phyloP scores from a whole-genome alignment of 2,797 vertebrate species.

The Monodelphis domestica region DNA sequence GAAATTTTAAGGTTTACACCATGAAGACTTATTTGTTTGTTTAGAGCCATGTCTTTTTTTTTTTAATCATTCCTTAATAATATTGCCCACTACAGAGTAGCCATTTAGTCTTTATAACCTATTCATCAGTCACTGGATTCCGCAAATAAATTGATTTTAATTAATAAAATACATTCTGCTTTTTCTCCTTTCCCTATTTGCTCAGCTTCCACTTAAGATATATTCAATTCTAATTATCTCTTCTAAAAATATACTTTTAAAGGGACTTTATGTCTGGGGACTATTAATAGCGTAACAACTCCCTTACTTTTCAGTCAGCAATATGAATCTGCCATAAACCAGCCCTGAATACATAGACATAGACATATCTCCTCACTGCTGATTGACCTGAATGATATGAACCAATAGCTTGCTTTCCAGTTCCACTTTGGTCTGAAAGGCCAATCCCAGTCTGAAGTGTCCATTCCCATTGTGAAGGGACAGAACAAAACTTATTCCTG shows the following conservation, averaged over 20 bases:
- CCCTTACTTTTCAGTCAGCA: neutral
- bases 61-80: neutral
- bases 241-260: constrained; percentile 40
- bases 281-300: constrained; percentile 12
- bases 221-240: constrained; percentile 52
- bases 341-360: neutral
- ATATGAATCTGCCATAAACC: constrained; percentile 19
- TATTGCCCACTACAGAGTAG: neutral
- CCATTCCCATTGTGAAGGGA: neutral
- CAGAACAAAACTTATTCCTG: neutral
- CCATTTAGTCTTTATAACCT: constrained; percentile 12
- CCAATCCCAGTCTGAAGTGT: neutral
- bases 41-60: constrained; percentile 36
- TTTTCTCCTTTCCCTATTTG: constrained; percentile 37
- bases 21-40: constrained; percentile 43
- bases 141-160: constrained; percentile 52
- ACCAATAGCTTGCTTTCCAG: constrained; percentile 34
- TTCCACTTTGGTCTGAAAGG: neutral
- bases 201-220: constrained; percentile 27
- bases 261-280: neutral
- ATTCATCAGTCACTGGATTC: constrained; percentile 56
- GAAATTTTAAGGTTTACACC: no score
- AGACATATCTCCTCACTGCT: neutral
- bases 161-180: constrained; percentile 40
- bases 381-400: neutral